phyloP scores from a whole-genome alignment of 2,888 invertebrate species.

The Erynnis tages region DNA sequence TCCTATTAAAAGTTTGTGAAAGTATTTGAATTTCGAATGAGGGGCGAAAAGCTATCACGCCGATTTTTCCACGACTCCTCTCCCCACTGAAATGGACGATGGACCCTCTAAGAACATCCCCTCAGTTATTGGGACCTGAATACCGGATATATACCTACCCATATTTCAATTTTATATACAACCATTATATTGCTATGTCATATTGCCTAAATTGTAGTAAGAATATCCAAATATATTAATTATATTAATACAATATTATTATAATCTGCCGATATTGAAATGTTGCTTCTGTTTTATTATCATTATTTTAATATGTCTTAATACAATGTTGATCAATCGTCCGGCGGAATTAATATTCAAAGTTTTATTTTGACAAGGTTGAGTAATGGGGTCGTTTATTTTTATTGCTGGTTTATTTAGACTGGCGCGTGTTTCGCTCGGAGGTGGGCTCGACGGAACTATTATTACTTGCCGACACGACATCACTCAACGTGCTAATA shows the following conservation, averaged over 20 bases:
- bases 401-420: slow-evolving; percentile 75
- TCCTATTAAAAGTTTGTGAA: slow-evolving; percentile 79
- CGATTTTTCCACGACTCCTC: slow-evolving; percentile 65
- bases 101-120: neutral
- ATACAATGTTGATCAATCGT: slow-evolving; percentile 40
- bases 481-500: slow-evolving; percentile 75
- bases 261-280: neutral
- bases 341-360: slow-evolving; percentile 58
- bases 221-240: too few species aligned
- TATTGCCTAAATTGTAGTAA: too few species aligned
- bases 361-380: slow-evolving; percentile 77
- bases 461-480: slow-evolving; percentile 74
- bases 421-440: slow-evolving; percentile 62
- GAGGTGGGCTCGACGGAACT: slow-evolving; percentile 63
- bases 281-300: slow-evolving; percentile 13
- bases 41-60: slow-evolving; percentile 75
- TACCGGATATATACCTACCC: too few species aligned
- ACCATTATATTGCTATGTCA: too few species aligned
- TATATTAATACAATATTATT: neutral
- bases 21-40: slow-evolving; percentile 80
- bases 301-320: slow-evolving; percentile 16
- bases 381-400: slow-evolving; percentile 78
- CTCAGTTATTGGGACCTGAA: neutral
- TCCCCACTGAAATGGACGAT: slow-evolving; percentile 44
- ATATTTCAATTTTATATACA: too few species aligned